Conservation (phyloP, 92 coral and sea anemone species). For the Epizoanthus fatuus region DNA sequence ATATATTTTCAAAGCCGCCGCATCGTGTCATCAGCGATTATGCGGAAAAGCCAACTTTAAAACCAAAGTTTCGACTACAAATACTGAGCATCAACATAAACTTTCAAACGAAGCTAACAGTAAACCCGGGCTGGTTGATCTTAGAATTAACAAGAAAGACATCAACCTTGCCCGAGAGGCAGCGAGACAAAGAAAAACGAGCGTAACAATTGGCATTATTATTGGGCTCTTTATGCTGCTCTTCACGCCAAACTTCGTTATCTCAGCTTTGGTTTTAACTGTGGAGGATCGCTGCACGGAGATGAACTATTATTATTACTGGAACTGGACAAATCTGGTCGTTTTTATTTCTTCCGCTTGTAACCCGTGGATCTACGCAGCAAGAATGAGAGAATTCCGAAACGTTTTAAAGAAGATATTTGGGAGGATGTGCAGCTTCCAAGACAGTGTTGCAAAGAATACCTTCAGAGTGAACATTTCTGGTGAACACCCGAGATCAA, state of each 20-base stretch:
- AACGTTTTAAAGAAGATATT: neutral
- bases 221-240: neutral
- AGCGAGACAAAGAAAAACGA: neutral
- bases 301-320: neutral
- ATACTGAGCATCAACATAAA: neutral
- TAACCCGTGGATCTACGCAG: conserved; percentile 35
- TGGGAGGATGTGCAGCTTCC: too few relatives aligned
- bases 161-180: neutral
- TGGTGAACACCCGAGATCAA: too few relatives aligned
- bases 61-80: neutral
- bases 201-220: neutral
- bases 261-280: neutral
- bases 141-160: too few relatives aligned
- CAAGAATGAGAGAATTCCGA: conserved; percentile 10
- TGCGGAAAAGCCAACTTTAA: neutral
- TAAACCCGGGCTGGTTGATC: too few relatives aligned
- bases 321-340: conserved; percentile 17
- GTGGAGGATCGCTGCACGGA: neutral
- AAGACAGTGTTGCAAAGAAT: too few relatives aligned
- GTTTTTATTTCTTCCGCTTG: conserved; percentile 16
- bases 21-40: neutral
- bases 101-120: neutral
- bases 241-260: conserved; percentile 28
- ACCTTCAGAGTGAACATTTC: too few relatives aligned
- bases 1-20: neutral